Evolutionary conservation across 2,888 invertebrate species (phyloP).

Genomic region (Lithophane leautieri): DNA sequence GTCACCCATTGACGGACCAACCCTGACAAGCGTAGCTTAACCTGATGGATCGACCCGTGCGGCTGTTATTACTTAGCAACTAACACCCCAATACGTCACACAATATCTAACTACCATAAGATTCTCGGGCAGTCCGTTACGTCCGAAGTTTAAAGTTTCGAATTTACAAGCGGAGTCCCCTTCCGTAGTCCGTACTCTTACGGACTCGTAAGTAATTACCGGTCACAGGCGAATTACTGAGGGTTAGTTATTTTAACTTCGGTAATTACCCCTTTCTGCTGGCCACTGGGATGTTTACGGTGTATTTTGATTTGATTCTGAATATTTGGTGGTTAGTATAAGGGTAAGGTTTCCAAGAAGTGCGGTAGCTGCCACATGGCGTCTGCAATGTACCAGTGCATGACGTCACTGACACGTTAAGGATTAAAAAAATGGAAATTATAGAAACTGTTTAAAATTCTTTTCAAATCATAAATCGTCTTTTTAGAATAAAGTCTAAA

Average conservation of each 20-base stretch:
- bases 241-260: constrained; percentile 70
- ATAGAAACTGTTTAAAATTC: neutral
- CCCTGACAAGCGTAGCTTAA: too few relatives aligned
- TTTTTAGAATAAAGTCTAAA: neutral
- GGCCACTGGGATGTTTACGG: constrained; percentile 48
- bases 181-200: constrained; percentile 64
- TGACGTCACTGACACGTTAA: too few relatives aligned
- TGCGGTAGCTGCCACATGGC: neutral
- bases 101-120: constrained; percentile 57
- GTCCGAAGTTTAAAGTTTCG: constrained; percentile 64
- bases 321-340: neutral
- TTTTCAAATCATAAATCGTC: neutral
- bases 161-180: constrained; percentile 62
- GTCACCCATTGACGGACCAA: too few relatives aligned
- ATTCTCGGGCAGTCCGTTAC: constrained; percentile 37
- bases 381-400: neutral
- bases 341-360: neutral
- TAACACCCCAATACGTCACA: constrained; percentile 13
- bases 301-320: constrained; percentile 31
- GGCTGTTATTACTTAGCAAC: too few relatives aligned
- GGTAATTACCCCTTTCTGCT: constrained; percentile 67
- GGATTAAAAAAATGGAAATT: neutral
- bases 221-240: constrained; percentile 68
- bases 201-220: constrained; percentile 65
- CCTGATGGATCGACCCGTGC: too few relatives aligned